A percentile compares a stretch with the other conserved stretches of the same genome.
phyloP scores from a whole-genome alignment of 1,140 invertebrate species.

The Apis laboriosa region DNA sequence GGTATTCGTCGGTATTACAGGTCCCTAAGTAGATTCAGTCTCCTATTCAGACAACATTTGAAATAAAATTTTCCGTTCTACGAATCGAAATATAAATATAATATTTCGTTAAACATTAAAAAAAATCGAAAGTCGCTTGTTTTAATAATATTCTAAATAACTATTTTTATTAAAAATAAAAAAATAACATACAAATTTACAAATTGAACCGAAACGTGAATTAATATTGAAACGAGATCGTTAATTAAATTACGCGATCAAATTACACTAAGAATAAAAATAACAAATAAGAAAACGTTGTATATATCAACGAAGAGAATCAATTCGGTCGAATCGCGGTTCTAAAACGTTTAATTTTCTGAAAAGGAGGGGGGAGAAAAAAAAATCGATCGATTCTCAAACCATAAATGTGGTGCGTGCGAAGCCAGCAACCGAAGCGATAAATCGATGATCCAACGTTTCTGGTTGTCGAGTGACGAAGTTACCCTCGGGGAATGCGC shows the following conservation, averaged over 20 bases:
- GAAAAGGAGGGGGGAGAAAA: not conserved
- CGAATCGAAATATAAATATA: not conserved
- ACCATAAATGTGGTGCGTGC: slow-evolving; percentile 44
- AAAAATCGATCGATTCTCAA: slow-evolving; percentile 27
- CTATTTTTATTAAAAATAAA: too few species aligned
- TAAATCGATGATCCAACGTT: slow-evolving; percentile 45
- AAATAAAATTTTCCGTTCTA: not conserved
- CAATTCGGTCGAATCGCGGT: not conserved
- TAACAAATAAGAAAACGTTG: too few species aligned
- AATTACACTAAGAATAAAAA: too few species aligned
- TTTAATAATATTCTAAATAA: too few species aligned
- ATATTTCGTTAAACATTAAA: too few species aligned
- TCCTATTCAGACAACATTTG: too few species aligned
- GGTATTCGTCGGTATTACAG: slow-evolving; percentile 22
- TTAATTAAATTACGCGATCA: too few species aligned
- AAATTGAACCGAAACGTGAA: too few species aligned
- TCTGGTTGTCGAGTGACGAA: slow-evolving; percentile 35
- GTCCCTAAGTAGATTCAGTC: not conserved
- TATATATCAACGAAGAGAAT: too few species aligned
- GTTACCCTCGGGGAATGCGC: slow-evolving; percentile 37
- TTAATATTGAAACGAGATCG: too few species aligned
- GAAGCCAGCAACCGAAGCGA: slow-evolving; percentile 43
- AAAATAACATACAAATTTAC: too few species aligned
- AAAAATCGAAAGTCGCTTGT: not conserved
- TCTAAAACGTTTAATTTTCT: slow-evolving; percentile 21